Base-by-base conservation (phyloP, 2,888 invertebrate genomes). In the Parnassius smintheus region DNA sequence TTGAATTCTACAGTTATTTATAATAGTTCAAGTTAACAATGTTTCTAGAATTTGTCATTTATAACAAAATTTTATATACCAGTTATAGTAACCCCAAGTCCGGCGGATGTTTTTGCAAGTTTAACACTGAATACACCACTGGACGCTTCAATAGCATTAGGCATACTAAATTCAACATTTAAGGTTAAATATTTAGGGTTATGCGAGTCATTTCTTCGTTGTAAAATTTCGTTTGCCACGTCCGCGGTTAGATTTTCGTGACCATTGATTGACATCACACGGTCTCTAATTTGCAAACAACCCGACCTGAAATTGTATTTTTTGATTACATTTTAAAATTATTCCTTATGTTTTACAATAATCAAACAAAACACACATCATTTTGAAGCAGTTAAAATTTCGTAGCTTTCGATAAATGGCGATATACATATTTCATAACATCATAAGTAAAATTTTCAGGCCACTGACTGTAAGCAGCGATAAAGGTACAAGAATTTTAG, bases 71-170 rank as follows among this genome's bases (percentile, higher is more conserved):
- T 13, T 9, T 9, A 13, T 56, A 78, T 86, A 94, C 96, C 95
- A 80, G 96, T 96, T 9, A 98, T 96, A n/a, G 97, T 98, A 49
- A 98, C 95, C 2, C 98, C 98, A 12, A 98, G 91, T 4, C 97
- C 97, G 41, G 94, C 94, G 49, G 95, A 95, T 42, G 94, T 95
- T 72, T 95, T 95, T 4, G 97, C 95, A 58, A 98, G 91, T 82
- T 97, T 96, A 0, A 99, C 98, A 68, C 96, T 96, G 78, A 98
- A 98, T 0, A 97, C 95, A 0, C 98, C 98, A 72, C 96, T 96
- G 7, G 96, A 95, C 2, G 98, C 97, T 68, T 98, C 96, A 53
- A 98, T 97, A 0, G 97, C 95, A 70, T 98, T 98, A 10, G 97
- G 96, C 82, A 98, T 97, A 86, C 96, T 97, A 83, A 98, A 98